Evolutionary conservation across 2,888 invertebrate species (phyloP).

Genomic region (Rhagonycha lutea): DNA sequence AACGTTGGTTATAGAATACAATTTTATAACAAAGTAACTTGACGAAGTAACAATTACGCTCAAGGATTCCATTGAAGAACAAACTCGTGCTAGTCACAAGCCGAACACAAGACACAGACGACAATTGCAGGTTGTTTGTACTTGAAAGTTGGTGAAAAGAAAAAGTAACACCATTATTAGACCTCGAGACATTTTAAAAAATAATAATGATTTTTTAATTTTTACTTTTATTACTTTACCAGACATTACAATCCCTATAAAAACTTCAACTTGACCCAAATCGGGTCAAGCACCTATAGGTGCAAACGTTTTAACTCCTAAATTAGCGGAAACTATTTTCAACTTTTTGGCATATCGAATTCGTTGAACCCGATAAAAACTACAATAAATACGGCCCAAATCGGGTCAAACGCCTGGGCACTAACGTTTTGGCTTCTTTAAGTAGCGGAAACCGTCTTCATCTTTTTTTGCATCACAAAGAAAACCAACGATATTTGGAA

Average conservation of each 20-base stretch:
- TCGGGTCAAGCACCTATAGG: background rate
- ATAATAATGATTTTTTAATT: background rate
- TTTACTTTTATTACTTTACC: background rate
- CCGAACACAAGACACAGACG: conserved; percentile 9
- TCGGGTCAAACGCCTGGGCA: background rate
- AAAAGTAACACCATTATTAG: background rate
- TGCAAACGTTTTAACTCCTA: background rate
- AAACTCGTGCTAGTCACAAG: conserved; percentile 21
- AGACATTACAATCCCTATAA: background rate
- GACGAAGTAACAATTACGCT: conserved; percentile 12
- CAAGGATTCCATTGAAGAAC: conserved; percentile 8
- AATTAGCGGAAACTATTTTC: background rate
- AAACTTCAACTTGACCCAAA: background rate
- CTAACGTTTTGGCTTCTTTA: background rate
- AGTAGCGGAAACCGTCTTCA: background rate
- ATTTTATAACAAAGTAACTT: conserved; percentile 1
- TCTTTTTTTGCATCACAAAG: background rate
- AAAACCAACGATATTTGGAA: background rate
- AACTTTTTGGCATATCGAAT: background rate
- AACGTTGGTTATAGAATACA: background rate
- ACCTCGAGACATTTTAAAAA: background rate
- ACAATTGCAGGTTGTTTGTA: background rate
- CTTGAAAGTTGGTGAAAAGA: background rate
- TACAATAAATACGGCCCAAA: background rate
- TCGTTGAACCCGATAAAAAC: background rate